Percentiles rank a stretch among this genome's conserved stretches.
phyloP scores from a whole-genome alignment of 2,797 vertebrate species.

The Vipera ursinii region DNA sequence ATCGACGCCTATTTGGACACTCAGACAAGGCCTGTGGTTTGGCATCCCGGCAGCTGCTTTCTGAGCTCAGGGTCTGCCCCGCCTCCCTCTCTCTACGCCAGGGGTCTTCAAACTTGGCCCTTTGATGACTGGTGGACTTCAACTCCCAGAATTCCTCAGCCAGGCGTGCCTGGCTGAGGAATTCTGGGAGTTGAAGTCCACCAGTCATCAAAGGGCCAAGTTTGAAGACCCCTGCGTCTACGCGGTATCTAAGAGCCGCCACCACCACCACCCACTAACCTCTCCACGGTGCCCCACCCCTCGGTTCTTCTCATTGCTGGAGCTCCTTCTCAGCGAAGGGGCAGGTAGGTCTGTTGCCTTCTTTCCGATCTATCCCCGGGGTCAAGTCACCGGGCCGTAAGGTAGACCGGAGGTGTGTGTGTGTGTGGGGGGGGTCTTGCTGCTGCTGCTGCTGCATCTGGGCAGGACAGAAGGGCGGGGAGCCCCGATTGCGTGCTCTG shows the following conservation, averaged over 20 bases:
- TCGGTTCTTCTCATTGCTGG: not conserved
- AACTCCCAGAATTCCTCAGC: too few species aligned
- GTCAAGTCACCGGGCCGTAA: not conserved
- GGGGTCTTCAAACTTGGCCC: too few species aligned
- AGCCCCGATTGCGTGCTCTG: not conserved
- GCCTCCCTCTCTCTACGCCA: not conserved
- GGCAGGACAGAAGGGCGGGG: conserved; percentile 22
- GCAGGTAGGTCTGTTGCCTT: not conserved
- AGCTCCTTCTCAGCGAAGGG: not conserved
- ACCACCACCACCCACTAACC: too few species aligned
- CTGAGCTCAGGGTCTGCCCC: too few species aligned
- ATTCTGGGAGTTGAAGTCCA: too few species aligned
- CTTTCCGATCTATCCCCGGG: not conserved
- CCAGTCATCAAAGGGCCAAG: too few species aligned
- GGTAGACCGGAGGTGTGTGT: too few species aligned
- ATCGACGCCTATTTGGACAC: not conserved
- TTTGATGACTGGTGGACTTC: too few species aligned
- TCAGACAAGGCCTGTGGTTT: not conserved
- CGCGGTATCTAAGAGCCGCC: too few species aligned
- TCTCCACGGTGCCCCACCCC: not conserved
- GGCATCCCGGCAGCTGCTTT: not conserved
- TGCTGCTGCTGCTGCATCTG: not conserved
- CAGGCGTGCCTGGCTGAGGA: too few species aligned
- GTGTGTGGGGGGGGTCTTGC: not conserved
- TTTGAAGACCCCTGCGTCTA: too few species aligned